These are phyloP conservation scores for Andrena trimmerana DNA, from an alignment of 2,888 invertebrate species.

Conservation along the genomic window DNA sequence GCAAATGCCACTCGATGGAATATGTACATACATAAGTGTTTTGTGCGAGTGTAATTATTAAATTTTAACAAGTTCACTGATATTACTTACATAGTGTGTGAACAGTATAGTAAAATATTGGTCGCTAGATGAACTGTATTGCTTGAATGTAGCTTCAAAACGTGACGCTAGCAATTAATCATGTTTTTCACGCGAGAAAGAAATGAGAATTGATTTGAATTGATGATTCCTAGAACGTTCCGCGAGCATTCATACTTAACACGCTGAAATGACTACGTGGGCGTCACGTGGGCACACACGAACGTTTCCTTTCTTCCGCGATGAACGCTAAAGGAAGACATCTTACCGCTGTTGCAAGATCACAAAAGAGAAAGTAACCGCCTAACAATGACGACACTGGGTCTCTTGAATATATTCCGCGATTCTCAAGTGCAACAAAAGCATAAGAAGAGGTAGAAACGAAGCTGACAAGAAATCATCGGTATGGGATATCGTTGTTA, in stretches of 20 bases:
- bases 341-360: slow-evolving; percentile 41
- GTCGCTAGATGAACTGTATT: not conserved
- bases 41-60: too few relatives aligned
- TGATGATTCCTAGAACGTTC: slow-evolving; percentile 44
- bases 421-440: slow-evolving; percentile 6
- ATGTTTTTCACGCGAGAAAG: slow-evolving; percentile 15
- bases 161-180: slow-evolving; percentile 33
- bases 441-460: not conserved
- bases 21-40: too few relatives aligned
- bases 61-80: not conserved
- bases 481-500: too few relatives aligned
- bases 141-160: not conserved
- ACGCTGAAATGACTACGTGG: slow-evolving; percentile 64
- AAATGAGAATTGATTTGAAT: slow-evolving; percentile 47
- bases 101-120: not conserved
- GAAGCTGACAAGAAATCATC: not conserved
- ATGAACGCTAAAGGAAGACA: slow-evolving; percentile 50
- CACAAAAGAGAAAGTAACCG: slow-evolving; percentile 67
- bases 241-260: slow-evolving; percentile 34
- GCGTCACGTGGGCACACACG: slow-evolving; percentile 66
- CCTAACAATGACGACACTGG: slow-evolving; percentile 63
- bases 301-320: slow-evolving; percentile 51
- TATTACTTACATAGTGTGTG: not conserved
- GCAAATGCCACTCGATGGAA: too few relatives aligned
- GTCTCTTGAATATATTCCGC: not conserved